phyloP scores from a whole-genome alignment of 2,113 vertebrate species.

The Erinaceus europaeus region DNA sequence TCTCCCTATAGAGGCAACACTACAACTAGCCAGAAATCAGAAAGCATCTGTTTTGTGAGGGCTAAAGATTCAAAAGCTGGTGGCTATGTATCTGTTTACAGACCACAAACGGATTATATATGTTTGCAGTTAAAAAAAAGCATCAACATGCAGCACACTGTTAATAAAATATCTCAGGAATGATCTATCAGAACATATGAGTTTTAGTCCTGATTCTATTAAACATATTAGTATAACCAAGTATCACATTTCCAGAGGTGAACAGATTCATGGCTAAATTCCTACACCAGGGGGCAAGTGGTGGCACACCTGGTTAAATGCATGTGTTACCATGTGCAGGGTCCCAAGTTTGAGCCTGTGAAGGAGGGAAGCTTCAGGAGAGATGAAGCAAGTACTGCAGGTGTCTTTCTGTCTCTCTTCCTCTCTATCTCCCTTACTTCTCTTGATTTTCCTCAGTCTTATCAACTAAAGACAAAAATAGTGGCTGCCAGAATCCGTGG shows the following conservation, averaged over 20 bases:
- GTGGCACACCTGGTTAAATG: no score
- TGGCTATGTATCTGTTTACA: neutral
- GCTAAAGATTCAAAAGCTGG: neutral
- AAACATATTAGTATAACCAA: neutral
- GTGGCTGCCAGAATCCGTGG: no score
- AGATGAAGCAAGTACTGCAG: no score
- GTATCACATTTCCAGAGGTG: neutral
- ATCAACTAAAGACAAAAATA: no score
- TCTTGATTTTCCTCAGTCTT: no score
- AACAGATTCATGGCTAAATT: neutral
- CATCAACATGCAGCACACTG: neutral
- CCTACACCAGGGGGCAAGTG: no score
- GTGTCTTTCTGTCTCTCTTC: no score
- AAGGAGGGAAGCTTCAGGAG: no score
- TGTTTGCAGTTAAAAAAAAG: neutral
- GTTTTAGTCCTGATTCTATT: neutral
- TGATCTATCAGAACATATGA: neutral
- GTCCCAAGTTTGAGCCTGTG: no score
- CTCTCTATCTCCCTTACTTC: no score
- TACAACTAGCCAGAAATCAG: neutral
- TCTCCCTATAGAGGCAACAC: neutral
- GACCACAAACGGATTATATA: neutral
- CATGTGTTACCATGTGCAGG: no score
- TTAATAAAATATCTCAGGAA: neutral
- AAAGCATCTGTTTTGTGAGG: neutral